These are phyloP conservation scores for Callospermophilus lateralis DNA, from an alignment of 2,113 vertebrate species.

Conservation along the genomic window DNA sequence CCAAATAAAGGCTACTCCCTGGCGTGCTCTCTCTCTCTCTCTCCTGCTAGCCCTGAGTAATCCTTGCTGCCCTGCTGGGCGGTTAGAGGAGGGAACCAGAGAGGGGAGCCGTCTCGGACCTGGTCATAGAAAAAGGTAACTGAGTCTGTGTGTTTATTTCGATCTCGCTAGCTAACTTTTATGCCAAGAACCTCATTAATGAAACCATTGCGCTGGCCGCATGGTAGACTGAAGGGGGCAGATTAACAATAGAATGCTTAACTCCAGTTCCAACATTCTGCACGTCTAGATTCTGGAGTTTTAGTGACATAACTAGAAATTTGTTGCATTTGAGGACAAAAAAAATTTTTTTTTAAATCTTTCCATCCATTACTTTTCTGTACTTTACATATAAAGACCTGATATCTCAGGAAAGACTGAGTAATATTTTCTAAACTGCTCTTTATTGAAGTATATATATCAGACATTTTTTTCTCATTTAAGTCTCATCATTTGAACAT, in stretches of 20 bases:
- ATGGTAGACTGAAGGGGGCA: background rate
- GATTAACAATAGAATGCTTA: background rate
- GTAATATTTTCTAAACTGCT: background rate
- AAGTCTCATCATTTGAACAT: background rate
- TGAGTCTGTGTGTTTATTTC: no score
- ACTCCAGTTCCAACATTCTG: background rate
- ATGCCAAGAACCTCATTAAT: no score
- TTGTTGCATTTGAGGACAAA: background rate
- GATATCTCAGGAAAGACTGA: background rate
- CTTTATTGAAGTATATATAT: background rate
- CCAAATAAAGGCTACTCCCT: no score
- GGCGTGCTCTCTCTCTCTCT: no score
- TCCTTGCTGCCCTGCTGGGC: no score
- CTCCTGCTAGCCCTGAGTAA: no score
- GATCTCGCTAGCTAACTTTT: no score
- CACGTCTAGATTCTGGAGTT: background rate
- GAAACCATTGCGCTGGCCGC: no score
- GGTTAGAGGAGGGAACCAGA: no score
- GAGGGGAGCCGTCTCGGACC: no score
- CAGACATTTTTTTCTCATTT: background rate
- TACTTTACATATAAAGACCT: background rate
- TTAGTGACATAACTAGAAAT: conserved; percentile 8
- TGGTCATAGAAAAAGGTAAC: no score
- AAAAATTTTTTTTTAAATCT: background rate
- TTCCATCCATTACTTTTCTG: background rate